Evolutionary conservation across 2,113 vertebrate genomes (phyloP).

Genomic region (Eublepharis macularius): DNA sequence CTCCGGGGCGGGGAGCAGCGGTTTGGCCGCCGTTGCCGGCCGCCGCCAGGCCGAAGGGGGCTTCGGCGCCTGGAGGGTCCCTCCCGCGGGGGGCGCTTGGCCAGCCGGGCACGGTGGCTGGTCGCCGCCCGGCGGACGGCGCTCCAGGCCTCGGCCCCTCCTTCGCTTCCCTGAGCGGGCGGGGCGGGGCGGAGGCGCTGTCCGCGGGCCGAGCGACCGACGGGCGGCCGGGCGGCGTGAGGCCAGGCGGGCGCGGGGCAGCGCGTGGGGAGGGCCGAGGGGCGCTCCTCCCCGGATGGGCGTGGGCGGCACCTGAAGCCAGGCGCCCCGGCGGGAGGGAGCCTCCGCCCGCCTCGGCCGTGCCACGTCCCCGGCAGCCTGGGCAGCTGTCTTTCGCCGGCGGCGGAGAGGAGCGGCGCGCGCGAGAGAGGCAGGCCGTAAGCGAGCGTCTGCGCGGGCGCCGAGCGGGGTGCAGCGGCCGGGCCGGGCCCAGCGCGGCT

Average conservation of each 20-base stretch:
- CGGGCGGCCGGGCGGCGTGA: no score
- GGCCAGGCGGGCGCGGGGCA: background rate
- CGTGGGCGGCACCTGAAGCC: background rate
- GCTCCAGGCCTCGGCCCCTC: no score
- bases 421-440: background rate
- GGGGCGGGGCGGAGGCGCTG: background rate
- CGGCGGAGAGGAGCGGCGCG: background rate
- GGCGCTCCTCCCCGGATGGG: background rate
- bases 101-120: no score
- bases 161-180: no score
- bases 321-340: background rate
- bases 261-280: background rate
- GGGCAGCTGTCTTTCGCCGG: background rate
- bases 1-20: no score
- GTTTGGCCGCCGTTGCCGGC: no score
- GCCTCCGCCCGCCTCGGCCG: background rate
- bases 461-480: no score
- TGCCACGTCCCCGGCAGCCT: slow-evolving; percentile 11
- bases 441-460: background rate
- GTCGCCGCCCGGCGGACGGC: background rate
- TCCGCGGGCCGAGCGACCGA: background rate
- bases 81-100: background rate
- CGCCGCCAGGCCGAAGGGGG: no score
- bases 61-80: no score
- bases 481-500: no score